phyloP scores from a whole-genome alignment of 2,888 invertebrate genomes.

The Eristalis intricaria region DNA sequence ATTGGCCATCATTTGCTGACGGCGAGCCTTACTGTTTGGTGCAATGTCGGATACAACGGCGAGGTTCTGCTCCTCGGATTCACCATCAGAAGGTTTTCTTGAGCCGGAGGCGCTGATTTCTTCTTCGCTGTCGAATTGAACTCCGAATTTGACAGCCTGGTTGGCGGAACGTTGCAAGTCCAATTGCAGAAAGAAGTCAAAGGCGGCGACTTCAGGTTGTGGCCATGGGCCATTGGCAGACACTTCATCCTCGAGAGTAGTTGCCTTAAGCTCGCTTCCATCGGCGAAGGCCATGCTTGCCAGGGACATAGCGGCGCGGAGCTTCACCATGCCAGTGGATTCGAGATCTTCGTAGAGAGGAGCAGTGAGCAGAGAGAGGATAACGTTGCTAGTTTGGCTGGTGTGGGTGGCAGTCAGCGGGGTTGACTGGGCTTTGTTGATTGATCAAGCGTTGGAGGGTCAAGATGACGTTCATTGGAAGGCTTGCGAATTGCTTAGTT shows the following conservation, averaged over 20 bases:
- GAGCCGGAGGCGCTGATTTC: conserved; percentile 1
- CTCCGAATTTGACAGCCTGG: conserved; percentile 64
- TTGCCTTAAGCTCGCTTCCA: conserved; percentile 45
- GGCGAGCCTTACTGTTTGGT: conserved; percentile 82
- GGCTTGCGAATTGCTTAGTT: conserved; percentile 38
- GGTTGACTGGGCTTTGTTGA: conserved; percentile 28
- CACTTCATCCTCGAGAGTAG: conserved; percentile 25
- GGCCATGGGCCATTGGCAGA: conserved; percentile 49
- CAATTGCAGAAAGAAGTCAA: conserved; percentile 56
- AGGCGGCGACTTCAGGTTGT: conserved; percentile 55
- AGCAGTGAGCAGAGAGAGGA: conserved; percentile 43
- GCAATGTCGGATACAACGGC: conserved; percentile 76
- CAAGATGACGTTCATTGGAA: conserved; percentile 44
- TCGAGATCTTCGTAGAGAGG: conserved; percentile 64
- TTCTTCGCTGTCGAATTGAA: conserved; percentile 62
- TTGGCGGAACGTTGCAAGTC: conserved; percentile 66
- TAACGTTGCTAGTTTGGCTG: conserved; percentile 27
- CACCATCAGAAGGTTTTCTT: conserved; percentile 9
- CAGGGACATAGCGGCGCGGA: conserved; percentile 61
- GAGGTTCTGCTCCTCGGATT: conserved; percentile 64
- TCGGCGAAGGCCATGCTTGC: conserved; percentile 52
- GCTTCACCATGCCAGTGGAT: conserved; percentile 39
- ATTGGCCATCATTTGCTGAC: conserved; percentile 83
- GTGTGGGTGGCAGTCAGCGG: conserved; percentile 33
- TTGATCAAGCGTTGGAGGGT: conserved; percentile 57